Conservation (phyloP, 2,888 invertebrate species). For the Platyscelio sp. region DNA sequence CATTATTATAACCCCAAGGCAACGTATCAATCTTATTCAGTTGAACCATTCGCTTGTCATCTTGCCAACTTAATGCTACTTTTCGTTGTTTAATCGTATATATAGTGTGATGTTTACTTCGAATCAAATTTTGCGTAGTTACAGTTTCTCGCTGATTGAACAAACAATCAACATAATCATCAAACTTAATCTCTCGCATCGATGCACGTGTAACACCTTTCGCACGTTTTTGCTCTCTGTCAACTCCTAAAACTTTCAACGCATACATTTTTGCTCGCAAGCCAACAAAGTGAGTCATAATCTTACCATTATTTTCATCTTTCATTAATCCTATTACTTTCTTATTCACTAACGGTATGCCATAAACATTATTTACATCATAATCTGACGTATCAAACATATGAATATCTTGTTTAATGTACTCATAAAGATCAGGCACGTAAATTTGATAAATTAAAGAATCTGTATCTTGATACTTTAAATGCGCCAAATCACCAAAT, state of each 20-base stretch:
- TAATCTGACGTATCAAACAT: slow-evolving; percentile 79
- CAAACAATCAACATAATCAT: slow-evolving; percentile 57
- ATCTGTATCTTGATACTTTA: slow-evolving; percentile 79
- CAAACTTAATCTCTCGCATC: slow-evolving; percentile 53
- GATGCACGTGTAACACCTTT: slow-evolving; percentile 69
- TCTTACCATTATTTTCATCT: slow-evolving; percentile 76
- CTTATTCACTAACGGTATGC: slow-evolving; percentile 59
- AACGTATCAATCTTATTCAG: slow-evolving; percentile 16
- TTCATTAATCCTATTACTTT: slow-evolving; percentile 52
- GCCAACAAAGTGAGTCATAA: slow-evolving; percentile 77
- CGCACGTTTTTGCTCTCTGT: slow-evolving; percentile 65
- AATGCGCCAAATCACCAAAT: slow-evolving; percentile 52
- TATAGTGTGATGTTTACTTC: slow-evolving; percentile 22
- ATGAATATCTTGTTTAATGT: slow-evolving; percentile 70
- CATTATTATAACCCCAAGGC: slow-evolving; percentile 12
- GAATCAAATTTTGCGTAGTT: slow-evolving; percentile 33
- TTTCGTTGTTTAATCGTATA: slow-evolving; percentile 15
- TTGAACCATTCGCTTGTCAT: slow-evolving; percentile 45
- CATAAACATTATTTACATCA: slow-evolving; percentile 72
- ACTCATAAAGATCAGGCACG: slow-evolving; percentile 80
- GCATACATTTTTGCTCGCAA: slow-evolving; percentile 65
- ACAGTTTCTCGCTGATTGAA: not conserved
- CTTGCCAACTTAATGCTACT: slow-evolving; percentile 31
- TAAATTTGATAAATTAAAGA: slow-evolving; percentile 77
- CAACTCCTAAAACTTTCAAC: slow-evolving; percentile 54